Evolutionary conservation across 2,113 vertebrate species (phyloP), one percentile per base, ranked within the genome.

Genomic region (Syngnathus typhle): DNA sequence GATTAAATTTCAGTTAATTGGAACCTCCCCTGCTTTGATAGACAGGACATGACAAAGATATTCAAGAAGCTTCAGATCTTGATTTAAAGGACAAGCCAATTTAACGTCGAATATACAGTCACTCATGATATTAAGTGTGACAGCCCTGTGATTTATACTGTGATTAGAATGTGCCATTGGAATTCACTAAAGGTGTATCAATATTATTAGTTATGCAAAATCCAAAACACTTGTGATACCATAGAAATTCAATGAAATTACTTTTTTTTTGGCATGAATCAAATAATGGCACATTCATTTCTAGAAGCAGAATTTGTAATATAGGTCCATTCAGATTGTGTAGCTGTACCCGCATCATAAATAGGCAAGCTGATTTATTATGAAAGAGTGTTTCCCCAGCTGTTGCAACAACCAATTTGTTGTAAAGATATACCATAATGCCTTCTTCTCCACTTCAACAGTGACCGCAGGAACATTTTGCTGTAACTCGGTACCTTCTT

Each of bases 1-100:
- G 82, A 82, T 85, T 82, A 78, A 70, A 77, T 82, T 88, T 80
- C 81, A 75, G 63, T 77, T 77, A 82, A 87, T 36, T 32, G 54
- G 76, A 88, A 71, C 82, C 64, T 77, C 73, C 68, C 65, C 47
- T 27, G 36, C 64, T 51, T 79, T 72, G 76, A 87, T 63, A 61
- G 64, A 70, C 76, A 64, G 77, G 46, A 69, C 79, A 78, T 85
- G 84, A 84, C 82, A 80, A 80, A 52, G 75, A 16, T 82, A 84
- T 64, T 37, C 16, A 68, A 85, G 76, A 79, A 67, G 66, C 62
- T 61, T 60, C 60, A 43, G 64, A 32, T 64, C 69, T 71, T 73
- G 70, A 73, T 78, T 46, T 54, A 32, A 51, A 13, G 12, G 23
- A 56, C 23, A 27, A 8, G 11, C 5, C 9, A 23, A 61, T 43